phyloP scores from a whole-genome alignment of 2,113 vertebrate genomes.

The Anser cygnoides region DNA sequence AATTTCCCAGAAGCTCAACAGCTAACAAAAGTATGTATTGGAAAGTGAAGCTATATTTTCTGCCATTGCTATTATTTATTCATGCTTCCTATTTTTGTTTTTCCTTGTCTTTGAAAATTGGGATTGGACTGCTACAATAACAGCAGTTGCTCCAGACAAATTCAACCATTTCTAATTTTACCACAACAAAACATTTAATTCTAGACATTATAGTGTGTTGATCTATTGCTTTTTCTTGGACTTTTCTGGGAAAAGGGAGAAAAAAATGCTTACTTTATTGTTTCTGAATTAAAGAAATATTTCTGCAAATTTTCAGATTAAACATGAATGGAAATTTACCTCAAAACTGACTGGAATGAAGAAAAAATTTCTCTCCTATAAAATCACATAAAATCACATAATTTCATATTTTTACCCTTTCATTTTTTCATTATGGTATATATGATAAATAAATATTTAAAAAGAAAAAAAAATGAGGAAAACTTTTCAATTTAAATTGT shows the following conservation, averaged over 20 bases:
- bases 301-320: not conserved
- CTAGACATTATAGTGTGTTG: not conserved
- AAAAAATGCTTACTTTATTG: not conserved
- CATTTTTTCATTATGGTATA: not conserved
- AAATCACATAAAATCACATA: not conserved
- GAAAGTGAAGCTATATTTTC: not conserved
- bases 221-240: not conserved
- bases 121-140: not conserved
- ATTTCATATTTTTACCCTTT: not conserved
- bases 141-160: not conserved
- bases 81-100: not conserved
- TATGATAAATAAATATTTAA: not conserved
- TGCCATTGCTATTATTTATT: slow-evolving; percentile 15
- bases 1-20: slow-evolving; percentile 5
- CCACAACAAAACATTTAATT: not conserved
- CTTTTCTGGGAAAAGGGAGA: not conserved
- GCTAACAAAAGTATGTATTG: not conserved
- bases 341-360: not conserved
- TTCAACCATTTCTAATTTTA: not conserved
- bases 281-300: not conserved
- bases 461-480: not conserved
- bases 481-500: not conserved
- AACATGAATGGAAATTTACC: not conserved
- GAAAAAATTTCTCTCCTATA: not conserved
- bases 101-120: not conserved